Evolutionary conservation across 2,113 vertebrate species (phyloP).

Genomic region (Myodes glareolus): DNA sequence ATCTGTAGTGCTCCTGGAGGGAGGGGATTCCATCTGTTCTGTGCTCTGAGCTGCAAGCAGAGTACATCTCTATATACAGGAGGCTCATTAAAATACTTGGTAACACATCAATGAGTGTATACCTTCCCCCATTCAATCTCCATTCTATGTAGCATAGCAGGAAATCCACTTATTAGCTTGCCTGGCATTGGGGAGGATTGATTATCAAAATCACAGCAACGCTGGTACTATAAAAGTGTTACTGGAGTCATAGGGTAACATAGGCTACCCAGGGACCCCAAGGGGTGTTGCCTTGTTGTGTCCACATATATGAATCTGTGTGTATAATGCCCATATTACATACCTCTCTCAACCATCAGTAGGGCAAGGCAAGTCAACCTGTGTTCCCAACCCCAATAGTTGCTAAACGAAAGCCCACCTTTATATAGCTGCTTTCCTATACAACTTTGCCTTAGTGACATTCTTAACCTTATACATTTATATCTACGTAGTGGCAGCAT

Average conservation of each 20-base stretch:
- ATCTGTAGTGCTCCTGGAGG: conserved; percentile 15
- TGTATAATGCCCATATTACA: neutral
- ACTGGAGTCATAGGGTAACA: neutral
- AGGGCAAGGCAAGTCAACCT: neutral
- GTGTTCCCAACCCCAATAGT: neutral
- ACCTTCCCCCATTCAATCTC: neutral
- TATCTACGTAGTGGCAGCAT: neutral
- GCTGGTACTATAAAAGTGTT: neutral
- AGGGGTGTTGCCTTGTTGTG: neutral
- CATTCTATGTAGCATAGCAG: conserved; percentile 1
- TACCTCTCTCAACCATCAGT: neutral
- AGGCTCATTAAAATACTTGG: conserved; percentile 58
- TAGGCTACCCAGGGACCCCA: neutral
- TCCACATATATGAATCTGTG: neutral
- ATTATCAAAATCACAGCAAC: conserved; percentile 42
- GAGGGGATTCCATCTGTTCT: conserved; percentile 16
- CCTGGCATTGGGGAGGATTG: neutral
- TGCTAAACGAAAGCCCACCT: conserved; percentile 7
- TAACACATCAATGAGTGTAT: conserved; percentile 27
- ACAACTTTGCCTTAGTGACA: neutral
- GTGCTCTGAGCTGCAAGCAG: conserved; percentile 11
- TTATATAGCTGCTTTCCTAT: neutral
- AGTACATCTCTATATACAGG: neutral
- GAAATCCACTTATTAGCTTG: neutral
- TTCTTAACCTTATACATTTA: neutral